Evolutionary conservation across 2,888 invertebrate species (phyloP).

Genomic region (Mimumesa dahlbomi): DNA sequence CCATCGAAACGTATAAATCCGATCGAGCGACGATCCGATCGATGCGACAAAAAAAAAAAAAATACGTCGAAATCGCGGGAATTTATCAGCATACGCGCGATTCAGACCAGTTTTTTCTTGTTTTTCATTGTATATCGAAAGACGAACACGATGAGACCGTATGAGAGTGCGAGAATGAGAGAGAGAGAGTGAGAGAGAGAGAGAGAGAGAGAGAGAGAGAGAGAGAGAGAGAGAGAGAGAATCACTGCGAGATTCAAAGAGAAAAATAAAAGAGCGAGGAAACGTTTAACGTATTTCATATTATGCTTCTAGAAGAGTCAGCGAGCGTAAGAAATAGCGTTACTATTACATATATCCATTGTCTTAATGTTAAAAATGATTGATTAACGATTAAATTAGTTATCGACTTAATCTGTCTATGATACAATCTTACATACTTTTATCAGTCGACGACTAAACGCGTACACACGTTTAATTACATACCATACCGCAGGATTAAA

Average conservation of each 20-base stretch:
- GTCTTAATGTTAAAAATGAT: constrained; percentile 68
- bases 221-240: neutral
- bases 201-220: neutral
- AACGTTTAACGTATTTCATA: constrained; percentile 52
- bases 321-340: constrained; percentile 59
- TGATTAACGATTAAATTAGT: constrained; percentile 64
- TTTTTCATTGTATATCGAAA: too few species aligned
- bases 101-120: too few species aligned
- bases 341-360: constrained; percentile 62
- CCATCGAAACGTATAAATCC: too few species aligned
- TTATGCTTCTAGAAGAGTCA: constrained; percentile 68
- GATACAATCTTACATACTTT: constrained; percentile 50
- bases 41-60: too few species aligned
- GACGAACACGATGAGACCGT: too few species aligned
- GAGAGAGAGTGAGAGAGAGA: neutral
- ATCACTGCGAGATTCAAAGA: neutral
- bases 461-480: constrained; percentile 39
- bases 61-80: too few species aligned
- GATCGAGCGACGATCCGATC: too few species aligned
- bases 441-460: constrained; percentile 53
- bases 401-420: constrained; percentile 48
- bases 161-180: neutral
- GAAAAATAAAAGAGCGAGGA: constrained; percentile 5
- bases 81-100: too few species aligned
- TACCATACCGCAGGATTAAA: neutral